Conservation (phyloP, 2,888 invertebrate species). For the Netelia inedita region DNA sequence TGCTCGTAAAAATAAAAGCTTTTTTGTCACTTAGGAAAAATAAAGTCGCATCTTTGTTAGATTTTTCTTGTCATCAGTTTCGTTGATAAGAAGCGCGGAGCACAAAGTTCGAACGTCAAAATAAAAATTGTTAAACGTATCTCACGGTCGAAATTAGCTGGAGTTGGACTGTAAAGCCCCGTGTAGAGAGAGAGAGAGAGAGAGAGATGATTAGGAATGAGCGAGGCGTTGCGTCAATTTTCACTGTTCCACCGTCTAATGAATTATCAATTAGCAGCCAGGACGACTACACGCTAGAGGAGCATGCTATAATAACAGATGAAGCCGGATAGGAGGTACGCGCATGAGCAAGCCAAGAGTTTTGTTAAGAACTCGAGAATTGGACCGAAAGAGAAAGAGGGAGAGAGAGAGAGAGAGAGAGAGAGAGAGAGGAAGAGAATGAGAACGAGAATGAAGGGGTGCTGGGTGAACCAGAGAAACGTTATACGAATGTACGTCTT, state of each 20-base stretch:
- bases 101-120: background rate
- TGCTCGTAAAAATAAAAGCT: background rate
- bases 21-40: background rate
- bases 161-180: background rate
- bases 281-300: background rate
- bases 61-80: background rate
- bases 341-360: conserved; percentile 22
- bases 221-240: conserved; percentile 4
- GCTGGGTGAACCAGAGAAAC: conserved; percentile 1
- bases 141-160: background rate
- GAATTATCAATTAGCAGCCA: conserved; percentile 30
- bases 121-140: background rate
- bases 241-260: conserved; percentile 26
- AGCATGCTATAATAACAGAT: conserved; percentile 20
- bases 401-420: conserved; percentile 40
- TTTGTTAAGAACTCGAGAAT: conserved; percentile 31
- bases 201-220: background rate
- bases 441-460: background rate
- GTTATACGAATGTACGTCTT: conserved; percentile 37
- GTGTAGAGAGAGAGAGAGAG: background rate
- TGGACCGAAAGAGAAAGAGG: background rate
- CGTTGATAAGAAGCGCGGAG: too few relatives aligned
- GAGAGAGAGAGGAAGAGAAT: conserved; percentile 1
- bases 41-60: background rate
- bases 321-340: background rate